Evolutionary conservation across 92 coral and sea anemone species (phyloP).

Genomic region (Meandrina meandrites): DNA sequence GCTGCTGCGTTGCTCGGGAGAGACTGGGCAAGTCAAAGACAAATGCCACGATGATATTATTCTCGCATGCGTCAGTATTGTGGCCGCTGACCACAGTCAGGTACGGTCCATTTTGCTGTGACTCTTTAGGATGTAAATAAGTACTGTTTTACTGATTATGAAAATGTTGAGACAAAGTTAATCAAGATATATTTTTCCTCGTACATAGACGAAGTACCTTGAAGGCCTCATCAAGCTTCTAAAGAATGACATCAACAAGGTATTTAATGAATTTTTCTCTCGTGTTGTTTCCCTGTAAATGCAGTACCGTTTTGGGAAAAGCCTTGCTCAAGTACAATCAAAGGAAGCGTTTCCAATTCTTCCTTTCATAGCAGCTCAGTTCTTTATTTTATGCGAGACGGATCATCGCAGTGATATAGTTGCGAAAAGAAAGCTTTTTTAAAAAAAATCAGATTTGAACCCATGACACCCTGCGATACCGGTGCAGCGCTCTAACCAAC

Average conservation of each 20-base stretch:
- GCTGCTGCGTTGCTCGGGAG: constrained; percentile 77
- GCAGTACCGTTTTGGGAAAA: background rate
- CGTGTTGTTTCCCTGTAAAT: background rate
- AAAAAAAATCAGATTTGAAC: too few species aligned
- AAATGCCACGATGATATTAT: constrained; percentile 92
- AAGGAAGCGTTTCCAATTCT: too few species aligned
- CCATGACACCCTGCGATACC: too few species aligned
- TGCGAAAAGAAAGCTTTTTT: too few species aligned
- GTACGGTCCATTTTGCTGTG: constrained; percentile 29
- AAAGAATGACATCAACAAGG: constrained; percentile 89
- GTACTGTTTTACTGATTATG: background rate
- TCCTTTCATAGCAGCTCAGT: too few species aligned
- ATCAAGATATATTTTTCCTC: background rate
- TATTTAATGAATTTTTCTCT: constrained; percentile 1
- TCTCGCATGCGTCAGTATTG: constrained; percentile 82
- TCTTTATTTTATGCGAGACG: too few species aligned
- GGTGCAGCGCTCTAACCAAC: too few species aligned
- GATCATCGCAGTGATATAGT: too few species aligned
- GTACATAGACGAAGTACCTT: constrained; percentile 80
- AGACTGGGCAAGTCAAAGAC: constrained; percentile 86
- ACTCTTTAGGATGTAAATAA: background rate
- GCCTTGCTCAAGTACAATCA: background rate
- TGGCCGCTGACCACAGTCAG: constrained; percentile 89
- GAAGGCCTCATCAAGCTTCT: constrained; percentile 86
- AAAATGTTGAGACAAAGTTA: background rate